Conservation (phyloP, 2,888 invertebrate species). For the Sepiola atlantica region DNA sequence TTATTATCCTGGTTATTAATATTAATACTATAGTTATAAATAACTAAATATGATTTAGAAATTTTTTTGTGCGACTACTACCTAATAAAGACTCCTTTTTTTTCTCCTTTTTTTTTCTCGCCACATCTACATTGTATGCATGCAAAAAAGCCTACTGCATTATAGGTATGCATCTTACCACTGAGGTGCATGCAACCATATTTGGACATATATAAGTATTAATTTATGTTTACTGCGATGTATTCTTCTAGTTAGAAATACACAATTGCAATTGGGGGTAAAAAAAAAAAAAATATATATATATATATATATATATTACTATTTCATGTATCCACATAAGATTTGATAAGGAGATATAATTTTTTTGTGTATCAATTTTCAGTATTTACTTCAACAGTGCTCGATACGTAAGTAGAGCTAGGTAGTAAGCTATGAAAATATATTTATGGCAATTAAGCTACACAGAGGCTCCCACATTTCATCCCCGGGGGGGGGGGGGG, state of each 20-base stretch:
- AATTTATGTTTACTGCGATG: background rate
- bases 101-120: background rate
- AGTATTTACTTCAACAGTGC: too few species aligned
- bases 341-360: too few species aligned
- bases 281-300: too few species aligned
- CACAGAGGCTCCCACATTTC: too few species aligned
- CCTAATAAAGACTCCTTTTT: background rate
- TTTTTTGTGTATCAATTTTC: too few species aligned
- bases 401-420: too few species aligned
- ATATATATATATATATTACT: background rate
- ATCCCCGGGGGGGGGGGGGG: too few species aligned
- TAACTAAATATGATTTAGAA: background rate
- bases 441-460: too few species aligned
- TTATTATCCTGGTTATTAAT: background rate
- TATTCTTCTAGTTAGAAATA: background rate
- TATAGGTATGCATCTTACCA: background rate
- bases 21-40: background rate
- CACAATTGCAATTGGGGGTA: background rate
- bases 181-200: slow-evolving; percentile 20
- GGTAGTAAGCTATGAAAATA: too few species aligned
- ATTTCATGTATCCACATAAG: too few species aligned
- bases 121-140: background rate
- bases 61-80: background rate
- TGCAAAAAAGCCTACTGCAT: background rate
- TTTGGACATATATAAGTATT: background rate